These are phyloP conservation scores for Theristicus caerulescens DNA, from an alignment of 2,113 vertebrate species.

Conservation along the genomic window DNA sequence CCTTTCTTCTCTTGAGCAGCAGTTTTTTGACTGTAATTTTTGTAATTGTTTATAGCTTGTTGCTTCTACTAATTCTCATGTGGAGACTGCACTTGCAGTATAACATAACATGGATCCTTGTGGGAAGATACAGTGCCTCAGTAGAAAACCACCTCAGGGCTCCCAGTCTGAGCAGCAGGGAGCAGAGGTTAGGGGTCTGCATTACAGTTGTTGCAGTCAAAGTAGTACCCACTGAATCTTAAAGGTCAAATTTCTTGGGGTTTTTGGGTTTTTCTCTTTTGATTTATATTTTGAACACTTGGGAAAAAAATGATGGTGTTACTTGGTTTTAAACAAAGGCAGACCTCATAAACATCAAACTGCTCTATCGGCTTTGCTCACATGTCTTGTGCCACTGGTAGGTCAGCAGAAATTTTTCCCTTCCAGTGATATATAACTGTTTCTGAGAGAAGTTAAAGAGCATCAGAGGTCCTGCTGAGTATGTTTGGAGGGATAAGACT, in stretches of 20 bases:
- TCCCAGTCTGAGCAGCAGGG: neutral
- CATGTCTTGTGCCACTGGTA: neutral
- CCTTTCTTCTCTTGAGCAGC: conserved; percentile 20
- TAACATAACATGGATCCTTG: neutral
- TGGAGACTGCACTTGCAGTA: neutral
- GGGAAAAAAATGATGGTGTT: neutral
- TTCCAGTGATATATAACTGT: neutral
- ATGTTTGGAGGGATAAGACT: neutral
- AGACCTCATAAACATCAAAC: neutral
- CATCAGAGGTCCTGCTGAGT: neutral
- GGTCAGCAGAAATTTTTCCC: neutral
- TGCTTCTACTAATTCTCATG: neutral
- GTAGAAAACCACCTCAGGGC: neutral
- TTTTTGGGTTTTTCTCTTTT: neutral
- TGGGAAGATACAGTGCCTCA: neutral
- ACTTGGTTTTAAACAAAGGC: neutral
- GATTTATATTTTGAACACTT: neutral
- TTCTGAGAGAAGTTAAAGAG: neutral
- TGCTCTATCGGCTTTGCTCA: neutral
- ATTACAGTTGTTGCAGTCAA: neutral
- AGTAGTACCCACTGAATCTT: neutral
- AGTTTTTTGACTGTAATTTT: conserved; percentile 11
- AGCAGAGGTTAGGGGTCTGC: neutral
- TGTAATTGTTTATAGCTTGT: neutral
- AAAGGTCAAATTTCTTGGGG: neutral